Evolutionary conservation across 2,113 vertebrate species (phyloP).

Genomic region (Danio rerio): DNA sequence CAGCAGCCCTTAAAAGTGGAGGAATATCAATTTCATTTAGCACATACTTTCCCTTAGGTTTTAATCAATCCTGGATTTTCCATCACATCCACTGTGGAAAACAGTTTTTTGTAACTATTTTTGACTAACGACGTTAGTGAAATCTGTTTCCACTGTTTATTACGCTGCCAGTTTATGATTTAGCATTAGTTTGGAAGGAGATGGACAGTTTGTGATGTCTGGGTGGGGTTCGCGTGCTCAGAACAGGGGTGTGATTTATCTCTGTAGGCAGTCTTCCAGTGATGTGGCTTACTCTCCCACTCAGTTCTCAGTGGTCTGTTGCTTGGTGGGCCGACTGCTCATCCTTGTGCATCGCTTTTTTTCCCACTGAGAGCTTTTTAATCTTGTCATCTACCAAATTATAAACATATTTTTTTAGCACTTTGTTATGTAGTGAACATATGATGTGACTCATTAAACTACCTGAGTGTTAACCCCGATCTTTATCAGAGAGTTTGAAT

Average conservation of each 20-base stretch:
- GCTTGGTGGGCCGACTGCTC: slow-evolving; percentile 35
- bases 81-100: not conserved
- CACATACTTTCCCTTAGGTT: not conserved
- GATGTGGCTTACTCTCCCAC: slow-evolving; percentile 25
- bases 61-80: not conserved
- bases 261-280: slow-evolving; percentile 16
- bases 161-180: not conserved
- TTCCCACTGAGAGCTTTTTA: slow-evolving; percentile 39
- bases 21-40: not conserved
- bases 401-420: slow-evolving; percentile 45
- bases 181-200: slow-evolving; percentile 5
- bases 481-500: slow-evolving; percentile 2
- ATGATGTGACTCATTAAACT: slow-evolving; percentile 30
- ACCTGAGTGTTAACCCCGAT: slow-evolving; percentile 35
- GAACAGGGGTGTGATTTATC: slow-evolving; percentile 38
- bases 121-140: slow-evolving; percentile 9
- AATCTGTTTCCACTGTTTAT: slow-evolving; percentile 23
- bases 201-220: slow-evolving; percentile 26
- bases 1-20: not conserved
- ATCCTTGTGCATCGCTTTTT: slow-evolving; percentile 26
- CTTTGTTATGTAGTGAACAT: slow-evolving; percentile 30
- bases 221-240: slow-evolving; percentile 16
- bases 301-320: slow-evolving; percentile 45
- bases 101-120: not conserved
- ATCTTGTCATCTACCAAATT: slow-evolving; percentile 45